These are phyloP conservation scores for Eupithecia centaureata DNA, from an alignment of 2,888 invertebrate genomes.

Conservation along the genomic window DNA sequence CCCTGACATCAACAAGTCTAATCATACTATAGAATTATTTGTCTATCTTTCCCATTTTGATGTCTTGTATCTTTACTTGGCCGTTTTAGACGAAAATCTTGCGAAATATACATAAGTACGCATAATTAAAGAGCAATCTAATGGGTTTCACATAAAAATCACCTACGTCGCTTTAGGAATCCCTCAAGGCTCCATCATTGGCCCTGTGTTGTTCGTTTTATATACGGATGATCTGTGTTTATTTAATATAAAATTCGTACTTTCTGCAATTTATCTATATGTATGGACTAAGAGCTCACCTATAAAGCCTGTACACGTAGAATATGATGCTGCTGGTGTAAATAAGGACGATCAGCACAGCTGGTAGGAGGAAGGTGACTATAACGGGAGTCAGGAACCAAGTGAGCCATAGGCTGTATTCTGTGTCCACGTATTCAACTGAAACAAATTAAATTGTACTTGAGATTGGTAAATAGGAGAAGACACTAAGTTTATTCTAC, in stretches of 20 bases:
- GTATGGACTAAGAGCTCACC: slow-evolving; percentile 82
- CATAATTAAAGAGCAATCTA: background rate
- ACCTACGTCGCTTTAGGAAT: background rate
- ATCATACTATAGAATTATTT: background rate
- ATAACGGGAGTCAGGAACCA: slow-evolving; percentile 93
- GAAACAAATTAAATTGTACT: slow-evolving; percentile 56
- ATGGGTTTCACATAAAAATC: background rate
- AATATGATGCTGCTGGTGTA: slow-evolving; percentile 93
- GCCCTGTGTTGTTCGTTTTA: background rate
- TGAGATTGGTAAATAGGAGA: too few species aligned
- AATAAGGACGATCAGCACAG: slow-evolving; percentile 90
- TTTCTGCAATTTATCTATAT: background rate
- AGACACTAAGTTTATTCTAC: too few species aligned
- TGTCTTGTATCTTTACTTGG: background rate
- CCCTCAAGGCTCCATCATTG: background rate
- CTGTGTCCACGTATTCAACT: slow-evolving; percentile 92
- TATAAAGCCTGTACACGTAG: slow-evolving; percentile 93
- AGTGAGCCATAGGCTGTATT: slow-evolving; percentile 92
- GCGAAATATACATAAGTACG: too few species aligned
- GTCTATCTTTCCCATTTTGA: background rate
- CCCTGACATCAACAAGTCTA: background rate
- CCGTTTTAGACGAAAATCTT: too few species aligned
- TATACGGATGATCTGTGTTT: background rate
- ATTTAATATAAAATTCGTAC: background rate
- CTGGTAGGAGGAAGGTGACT: slow-evolving; percentile 93